Evolutionary conservation across 2,113 vertebrate species (phyloP).

Genomic region (Lagopus muta): DNA sequence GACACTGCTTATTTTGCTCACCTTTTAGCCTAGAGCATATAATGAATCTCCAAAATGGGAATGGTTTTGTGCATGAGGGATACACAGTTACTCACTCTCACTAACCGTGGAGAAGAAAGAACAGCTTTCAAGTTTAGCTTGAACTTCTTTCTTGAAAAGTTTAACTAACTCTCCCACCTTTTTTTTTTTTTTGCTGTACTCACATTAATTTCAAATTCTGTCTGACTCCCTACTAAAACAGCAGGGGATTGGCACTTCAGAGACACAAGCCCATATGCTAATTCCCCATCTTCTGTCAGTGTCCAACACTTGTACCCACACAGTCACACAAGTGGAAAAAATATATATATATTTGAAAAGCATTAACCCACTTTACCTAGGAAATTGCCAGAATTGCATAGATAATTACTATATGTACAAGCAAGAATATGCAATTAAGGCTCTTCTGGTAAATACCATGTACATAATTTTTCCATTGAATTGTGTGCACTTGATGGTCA

Average conservation of each 20-base stretch:
- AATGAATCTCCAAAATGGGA: neutral
- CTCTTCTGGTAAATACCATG: neutral
- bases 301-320: neutral
- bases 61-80: neutral
- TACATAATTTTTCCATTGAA: neutral
- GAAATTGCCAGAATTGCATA: slow-evolving; percentile 53
- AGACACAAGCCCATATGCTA: neutral
- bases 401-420: slow-evolving; percentile 35
- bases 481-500: neutral
- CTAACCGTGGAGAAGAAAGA: neutral
- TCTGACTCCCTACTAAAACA: neutral
- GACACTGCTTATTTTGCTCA: slow-evolving; percentile 23
- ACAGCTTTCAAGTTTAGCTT: neutral
- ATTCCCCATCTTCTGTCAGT: neutral
- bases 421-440: slow-evolving; percentile 16
- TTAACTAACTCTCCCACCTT: neutral
- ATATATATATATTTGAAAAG: neutral
- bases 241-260: neutral
- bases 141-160: neutral
- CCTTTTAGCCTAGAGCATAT: neutral
- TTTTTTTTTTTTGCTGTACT: neutral
- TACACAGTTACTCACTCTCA: neutral
- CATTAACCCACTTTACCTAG: slow-evolving; percentile 19
- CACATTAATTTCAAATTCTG: neutral
- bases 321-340: neutral